Evolutionary conservation across 92 coral and sea anemone species (phyloP).

Genomic region (Heliopora coerulea): DNA sequence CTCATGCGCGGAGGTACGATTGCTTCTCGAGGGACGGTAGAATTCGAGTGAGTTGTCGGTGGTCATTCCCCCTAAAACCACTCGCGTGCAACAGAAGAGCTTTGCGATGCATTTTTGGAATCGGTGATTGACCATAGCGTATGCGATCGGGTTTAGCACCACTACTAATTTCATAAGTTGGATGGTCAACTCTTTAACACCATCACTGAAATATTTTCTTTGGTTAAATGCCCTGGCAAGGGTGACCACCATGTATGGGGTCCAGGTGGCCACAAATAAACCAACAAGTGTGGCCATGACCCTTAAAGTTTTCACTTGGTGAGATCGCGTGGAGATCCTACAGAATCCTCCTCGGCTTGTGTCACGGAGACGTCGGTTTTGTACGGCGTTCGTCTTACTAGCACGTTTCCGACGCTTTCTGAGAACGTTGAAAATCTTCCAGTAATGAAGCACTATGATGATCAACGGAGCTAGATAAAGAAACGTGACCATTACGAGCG

Average conservation of each 20-base stretch:
- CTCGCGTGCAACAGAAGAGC: slow-evolving; percentile 16
- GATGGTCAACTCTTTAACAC: slow-evolving; percentile 63
- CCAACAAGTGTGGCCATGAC: slow-evolving; percentile 69
- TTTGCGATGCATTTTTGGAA: slow-evolving; percentile 60
- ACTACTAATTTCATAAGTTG: slow-evolving; percentile 72
- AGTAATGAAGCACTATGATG: slow-evolving; percentile 67
- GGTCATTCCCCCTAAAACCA: slow-evolving; percentile 17
- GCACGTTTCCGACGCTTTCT: slow-evolving; percentile 49
- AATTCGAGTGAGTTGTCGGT: slow-evolving; percentile 18
- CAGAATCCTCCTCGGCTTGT: slow-evolving; percentile 41
- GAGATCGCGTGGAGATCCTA: slow-evolving; percentile 43
- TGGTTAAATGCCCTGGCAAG: slow-evolving; percentile 60
- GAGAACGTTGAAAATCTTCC: slow-evolving; percentile 65
- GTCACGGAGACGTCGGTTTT: slow-evolving; percentile 9
- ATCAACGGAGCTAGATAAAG: slow-evolving; percentile 70
- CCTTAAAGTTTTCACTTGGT: slow-evolving; percentile 77
- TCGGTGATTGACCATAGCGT: slow-evolving; percentile 83
- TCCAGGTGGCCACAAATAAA: slow-evolving; percentile 74
- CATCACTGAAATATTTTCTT: slow-evolving; percentile 39
- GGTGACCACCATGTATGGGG: slow-evolving; percentile 64
- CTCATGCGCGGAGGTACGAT: neutral
- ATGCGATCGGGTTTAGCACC: slow-evolving; percentile 72
- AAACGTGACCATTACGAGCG: slow-evolving; percentile 58
- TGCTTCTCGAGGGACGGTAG: slow-evolving; percentile 5
- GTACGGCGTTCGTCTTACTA: neutral